Conservation (phyloP, 2,888 invertebrate genomes). For the Caenorhabditis virilis region DNA sequence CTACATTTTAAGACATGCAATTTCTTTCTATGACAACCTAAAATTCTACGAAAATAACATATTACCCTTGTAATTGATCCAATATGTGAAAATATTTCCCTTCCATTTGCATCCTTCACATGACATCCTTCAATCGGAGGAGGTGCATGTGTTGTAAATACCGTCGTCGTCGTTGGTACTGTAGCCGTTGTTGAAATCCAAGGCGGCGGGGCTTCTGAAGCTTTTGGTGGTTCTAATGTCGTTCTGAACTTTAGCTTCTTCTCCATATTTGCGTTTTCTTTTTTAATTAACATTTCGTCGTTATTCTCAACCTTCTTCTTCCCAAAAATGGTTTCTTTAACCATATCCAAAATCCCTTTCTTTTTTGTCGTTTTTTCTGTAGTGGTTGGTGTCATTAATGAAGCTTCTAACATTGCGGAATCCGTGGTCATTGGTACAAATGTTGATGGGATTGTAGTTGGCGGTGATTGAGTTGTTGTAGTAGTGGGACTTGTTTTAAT, state of each 20-base stretch:
- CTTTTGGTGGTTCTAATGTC: constrained; percentile 21
- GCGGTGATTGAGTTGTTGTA: no score
- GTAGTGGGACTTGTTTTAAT: no score
- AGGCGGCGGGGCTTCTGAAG: constrained; percentile 40
- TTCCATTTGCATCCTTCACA: constrained; percentile 44
- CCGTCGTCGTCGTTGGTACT: constrained; percentile 39
- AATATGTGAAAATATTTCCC: constrained; percentile 39
- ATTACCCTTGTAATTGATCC: constrained; percentile 46
- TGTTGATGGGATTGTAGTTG: no score
- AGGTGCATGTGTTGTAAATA: constrained; percentile 42
- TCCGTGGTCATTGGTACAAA: not conserved
- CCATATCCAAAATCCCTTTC: constrained; percentile 25
- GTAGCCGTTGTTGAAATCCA: constrained; percentile 42
- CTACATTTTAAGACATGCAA: not conserved
- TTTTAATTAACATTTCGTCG: constrained; percentile 1
- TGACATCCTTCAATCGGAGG: constrained; percentile 45
- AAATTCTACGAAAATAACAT: no score
- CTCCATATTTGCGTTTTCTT: no score
- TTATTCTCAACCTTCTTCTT: constrained; percentile 9
- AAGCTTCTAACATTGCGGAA: not conserved
- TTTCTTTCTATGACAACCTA: not conserved
- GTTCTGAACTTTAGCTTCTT: constrained; percentile 25
- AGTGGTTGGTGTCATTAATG: not conserved
- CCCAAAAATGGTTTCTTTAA: constrained; percentile 28
- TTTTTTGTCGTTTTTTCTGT: constrained; percentile 15